A percentile compares a stretch with the other conserved stretches of the same genome.
Evolutionary conservation across 2,888 invertebrate species (phyloP).

Genomic region (Theodoxus fluviatilis): DNA sequence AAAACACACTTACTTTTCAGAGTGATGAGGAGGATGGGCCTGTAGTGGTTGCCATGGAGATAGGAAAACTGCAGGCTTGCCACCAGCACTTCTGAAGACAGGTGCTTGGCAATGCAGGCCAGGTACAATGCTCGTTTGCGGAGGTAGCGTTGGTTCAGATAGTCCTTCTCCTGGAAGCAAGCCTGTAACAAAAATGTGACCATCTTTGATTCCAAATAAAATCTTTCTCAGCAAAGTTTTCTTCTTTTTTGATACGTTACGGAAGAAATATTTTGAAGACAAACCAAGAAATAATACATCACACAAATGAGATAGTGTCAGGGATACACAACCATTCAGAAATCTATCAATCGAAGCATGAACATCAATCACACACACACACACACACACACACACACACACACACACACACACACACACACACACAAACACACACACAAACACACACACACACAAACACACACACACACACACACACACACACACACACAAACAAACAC

Average conservation of each 20-base stretch:
- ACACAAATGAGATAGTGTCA: too few species aligned
- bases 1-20: conserved; percentile 53
- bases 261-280: too few species aligned
- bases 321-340: too few species aligned
- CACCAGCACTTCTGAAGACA: conserved; percentile 69
- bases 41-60: conserved; percentile 69
- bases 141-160: conserved; percentile 81
- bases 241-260: neutral
- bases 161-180: conserved; percentile 80
- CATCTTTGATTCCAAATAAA: neutral
- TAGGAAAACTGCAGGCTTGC: conserved; percentile 68
- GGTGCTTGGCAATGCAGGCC: conserved; percentile 72
- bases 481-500: too few species aligned
- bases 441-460: too few species aligned
- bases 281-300: too few species aligned
- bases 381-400: too few species aligned
- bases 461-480: too few species aligned
- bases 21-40: conserved; percentile 68
- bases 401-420: too few species aligned
- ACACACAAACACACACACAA: too few species aligned
- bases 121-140: conserved; percentile 82
- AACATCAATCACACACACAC: too few species aligned
- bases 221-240: neutral
- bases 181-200: conserved; percentile 60
- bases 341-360: too few species aligned